Percentiles rank a stretch among this genome's conserved stretches.
These are phyloP conservation scores for Polyodon spathula DNA, from an alignment of 2,113 vertebrate species.

Conservation along the genomic window DNA sequence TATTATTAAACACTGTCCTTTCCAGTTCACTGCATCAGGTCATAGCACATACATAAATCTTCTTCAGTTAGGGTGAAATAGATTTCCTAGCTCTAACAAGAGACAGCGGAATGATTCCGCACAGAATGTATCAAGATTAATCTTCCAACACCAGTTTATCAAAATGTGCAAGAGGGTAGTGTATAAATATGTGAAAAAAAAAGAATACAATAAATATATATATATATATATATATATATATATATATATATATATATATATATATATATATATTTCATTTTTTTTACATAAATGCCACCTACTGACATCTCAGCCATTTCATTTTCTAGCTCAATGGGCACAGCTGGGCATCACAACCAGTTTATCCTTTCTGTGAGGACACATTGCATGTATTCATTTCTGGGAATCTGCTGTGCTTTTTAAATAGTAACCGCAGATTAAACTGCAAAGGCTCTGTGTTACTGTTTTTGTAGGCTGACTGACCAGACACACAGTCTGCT, in stretches of 20 bases:
- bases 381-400: constrained; percentile 21
- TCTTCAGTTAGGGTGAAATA: constrained; percentile 24
- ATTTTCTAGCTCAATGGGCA: constrained; percentile 35
- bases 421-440: constrained; percentile 18
- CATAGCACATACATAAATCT: constrained; percentile 19
- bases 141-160: not conserved
- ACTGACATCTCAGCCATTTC: constrained; percentile 29
- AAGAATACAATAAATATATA: too few species aligned
- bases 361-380: constrained; percentile 23
- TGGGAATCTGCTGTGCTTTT: constrained; percentile 21
- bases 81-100: not conserved
- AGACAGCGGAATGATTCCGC: constrained; percentile 6
- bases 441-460: constrained; percentile 1
- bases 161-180: not conserved
- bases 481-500: constrained; percentile 6
- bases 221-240: too few species aligned
- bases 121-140: not conserved
- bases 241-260: too few species aligned
- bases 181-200: not conserved
- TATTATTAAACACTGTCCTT: not conserved
- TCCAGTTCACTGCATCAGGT: constrained; percentile 21
- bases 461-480: not conserved
- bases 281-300: constrained; percentile 29
- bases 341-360: constrained; percentile 33
- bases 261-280: too few species aligned